Evolutionary conservation across 1,140 invertebrate genomes (phyloP).

Genomic region (Zaprionus tsacasi): DNA sequence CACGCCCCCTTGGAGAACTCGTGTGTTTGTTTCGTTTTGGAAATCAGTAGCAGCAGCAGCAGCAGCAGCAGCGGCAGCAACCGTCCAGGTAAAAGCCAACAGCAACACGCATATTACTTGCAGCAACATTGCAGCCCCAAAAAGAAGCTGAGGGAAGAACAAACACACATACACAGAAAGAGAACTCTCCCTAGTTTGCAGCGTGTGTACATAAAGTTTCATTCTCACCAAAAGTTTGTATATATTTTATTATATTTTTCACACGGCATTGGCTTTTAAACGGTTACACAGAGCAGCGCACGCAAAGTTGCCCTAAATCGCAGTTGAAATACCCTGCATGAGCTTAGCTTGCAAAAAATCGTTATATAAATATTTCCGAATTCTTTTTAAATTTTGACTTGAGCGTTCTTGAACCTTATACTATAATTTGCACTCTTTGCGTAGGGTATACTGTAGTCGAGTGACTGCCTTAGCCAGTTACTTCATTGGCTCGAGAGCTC

Average conservation of each 20-base stretch:
- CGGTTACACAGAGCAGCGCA: slow-evolving; percentile 22
- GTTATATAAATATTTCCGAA: background rate
- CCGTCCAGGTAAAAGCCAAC: slow-evolving; percentile 29
- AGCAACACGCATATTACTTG: slow-evolving; percentile 42
- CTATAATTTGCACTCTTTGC: background rate
- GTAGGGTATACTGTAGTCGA: background rate
- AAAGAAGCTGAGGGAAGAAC: background rate
- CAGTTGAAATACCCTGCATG: background rate
- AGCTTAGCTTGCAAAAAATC: background rate
- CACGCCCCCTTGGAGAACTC: background rate
- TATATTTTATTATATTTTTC: slow-evolving; percentile 72
- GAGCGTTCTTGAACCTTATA: background rate
- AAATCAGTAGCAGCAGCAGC: slow-evolving; percentile 14
- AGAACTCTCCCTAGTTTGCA: background rate
- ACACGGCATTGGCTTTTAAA: slow-evolving; percentile 63
- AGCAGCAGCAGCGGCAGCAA: slow-evolving; percentile 40
- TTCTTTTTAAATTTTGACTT: background rate
- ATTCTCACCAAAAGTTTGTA: slow-evolving; percentile 62
- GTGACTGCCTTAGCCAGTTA: background rate
- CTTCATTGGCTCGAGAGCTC: slow-evolving; percentile 47
- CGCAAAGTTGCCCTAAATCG: background rate
- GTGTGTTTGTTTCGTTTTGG: slow-evolving; percentile 44
- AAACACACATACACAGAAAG: background rate
- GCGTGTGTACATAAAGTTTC: slow-evolving; percentile 49
- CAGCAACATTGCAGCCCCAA: slow-evolving; percentile 35